Evolutionary conservation across 2,888 invertebrate species (phyloP), one percentile per base, ranked within the genome.

Genomic region (Eupithecia abbreviata): DNA sequence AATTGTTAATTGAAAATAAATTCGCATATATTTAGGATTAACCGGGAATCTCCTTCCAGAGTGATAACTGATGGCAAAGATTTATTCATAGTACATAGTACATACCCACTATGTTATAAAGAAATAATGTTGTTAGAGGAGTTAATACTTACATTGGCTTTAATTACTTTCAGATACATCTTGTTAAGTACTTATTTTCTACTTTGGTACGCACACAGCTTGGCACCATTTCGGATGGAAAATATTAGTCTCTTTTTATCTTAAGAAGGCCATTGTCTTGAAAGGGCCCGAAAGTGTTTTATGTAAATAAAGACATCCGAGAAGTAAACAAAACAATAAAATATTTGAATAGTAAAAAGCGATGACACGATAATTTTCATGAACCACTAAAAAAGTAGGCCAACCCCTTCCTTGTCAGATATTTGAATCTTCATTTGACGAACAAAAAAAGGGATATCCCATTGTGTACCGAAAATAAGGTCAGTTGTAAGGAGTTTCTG

Each of bases 351-450:
- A 87, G 86, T 88, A 87, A 89, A 88, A 88, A 87, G 85, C 87
- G 90, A 92, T 90, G 88, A 86, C 85, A 86, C 85, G 92, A 93
- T 93, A 92, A 90, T 89, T 90, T 91, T 90, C 87, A 86, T 84
- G 79, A 78, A 82, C 77, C 75, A 82, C 76, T 84, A 89, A 92
- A 92, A 91, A 92, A 91, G 84, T 81, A 82, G 90, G 85, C 88
- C 91, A 93, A 92, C 94, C 94, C 93, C 91, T 93, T 92, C 89
- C 84, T 87, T 92, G 93, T 92, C 92, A 87, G 89, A 85, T 86
- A 86, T 87, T 90, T 84, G 86, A 85, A 92, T 91, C 90, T 91
- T 89, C 89, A 89, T 89, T 90, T 90, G 90, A 89, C 85, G 85
- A 83, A 84, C 90, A 93, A 93, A 94, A 73, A 94, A 92, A 89